phyloP scores from a whole-genome alignment of 2,797 vertebrate species.

The Danio choprae region DNA sequence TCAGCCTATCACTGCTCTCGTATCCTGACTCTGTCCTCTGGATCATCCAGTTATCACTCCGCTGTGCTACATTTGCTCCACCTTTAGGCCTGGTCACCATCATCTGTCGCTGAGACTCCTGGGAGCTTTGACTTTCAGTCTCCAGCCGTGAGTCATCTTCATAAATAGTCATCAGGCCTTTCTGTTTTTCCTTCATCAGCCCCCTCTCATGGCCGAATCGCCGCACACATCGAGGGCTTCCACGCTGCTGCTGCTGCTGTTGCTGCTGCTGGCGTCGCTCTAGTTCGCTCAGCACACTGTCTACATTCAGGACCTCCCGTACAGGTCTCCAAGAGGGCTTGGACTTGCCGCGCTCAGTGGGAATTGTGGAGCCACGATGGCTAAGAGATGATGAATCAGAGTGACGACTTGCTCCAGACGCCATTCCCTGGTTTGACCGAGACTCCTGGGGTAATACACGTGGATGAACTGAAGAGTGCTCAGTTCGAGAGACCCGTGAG shows the following conservation, averaged over 20 bases:
- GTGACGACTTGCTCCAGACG: slow-evolving; percentile 62
- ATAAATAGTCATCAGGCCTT: slow-evolving; percentile 94
- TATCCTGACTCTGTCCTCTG: slow-evolving; percentile 95
- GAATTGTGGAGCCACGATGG: slow-evolving; percentile 72
- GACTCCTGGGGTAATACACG: slow-evolving; percentile 73
- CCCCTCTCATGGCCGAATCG: slow-evolving; percentile 68
- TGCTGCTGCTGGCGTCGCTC: slow-evolving; percentile 80
- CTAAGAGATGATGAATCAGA: slow-evolving; percentile 66
- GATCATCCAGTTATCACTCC: slow-evolving; percentile 87
- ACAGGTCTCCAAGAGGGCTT: slow-evolving; percentile 90
- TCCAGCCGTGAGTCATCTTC: slow-evolving; percentile 93
- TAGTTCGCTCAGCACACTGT: slow-evolving; percentile 89
- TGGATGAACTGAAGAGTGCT: slow-evolving; percentile 70
- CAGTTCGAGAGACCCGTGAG: slow-evolving; percentile 67
- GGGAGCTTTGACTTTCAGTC: slow-evolving; percentile 86
- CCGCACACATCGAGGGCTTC: slow-evolving; percentile 80
- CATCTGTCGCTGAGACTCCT: slow-evolving; percentile 82
- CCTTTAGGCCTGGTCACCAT: slow-evolving; percentile 63
- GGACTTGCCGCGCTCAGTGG: slow-evolving; percentile 77
- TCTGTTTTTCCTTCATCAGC: slow-evolving; percentile 78
- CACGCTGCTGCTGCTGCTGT: slow-evolving; percentile 75
- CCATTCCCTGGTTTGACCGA: slow-evolving; percentile 62
- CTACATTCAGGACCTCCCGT: slow-evolving; percentile 93
- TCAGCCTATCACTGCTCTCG: slow-evolving; percentile 93
- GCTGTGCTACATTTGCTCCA: slow-evolving; percentile 79